A percentile compares a stretch with the other conserved stretches of the same genome.
These are phyloP conservation scores for Acromyrmex heyeri DNA, from an alignment of 1,140 invertebrate species.

Conservation along the genomic window DNA sequence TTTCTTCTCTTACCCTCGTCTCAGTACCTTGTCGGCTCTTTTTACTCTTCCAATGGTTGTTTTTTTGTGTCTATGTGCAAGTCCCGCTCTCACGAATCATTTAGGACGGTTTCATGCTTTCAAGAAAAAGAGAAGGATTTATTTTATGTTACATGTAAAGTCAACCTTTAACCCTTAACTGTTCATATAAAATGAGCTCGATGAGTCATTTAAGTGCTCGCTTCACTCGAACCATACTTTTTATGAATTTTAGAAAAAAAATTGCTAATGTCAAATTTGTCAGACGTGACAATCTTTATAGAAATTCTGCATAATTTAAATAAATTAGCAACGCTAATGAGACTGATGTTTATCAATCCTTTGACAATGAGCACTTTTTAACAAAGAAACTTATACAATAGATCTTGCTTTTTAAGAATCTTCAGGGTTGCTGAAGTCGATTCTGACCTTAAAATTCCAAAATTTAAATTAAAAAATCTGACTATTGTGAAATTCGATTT, in stretches of 20 bases:
- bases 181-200: constrained; percentile 6
- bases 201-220: neutral
- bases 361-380: too few relatives aligned
- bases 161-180: constrained; percentile 20
- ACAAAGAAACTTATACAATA: too few relatives aligned
- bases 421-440: too few relatives aligned
- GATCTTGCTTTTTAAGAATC: too few relatives aligned
- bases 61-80: constrained; percentile 57
- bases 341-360: too few relatives aligned
- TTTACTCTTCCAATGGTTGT: constrained; percentile 10
- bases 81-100: constrained; percentile 51
- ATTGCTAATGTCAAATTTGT: neutral
- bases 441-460: too few relatives aligned
- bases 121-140: neutral
- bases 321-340: neutral
- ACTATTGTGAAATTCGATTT: too few relatives aligned
- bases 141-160: constrained; percentile 18
- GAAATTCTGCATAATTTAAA: neutral
- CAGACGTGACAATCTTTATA: neutral
- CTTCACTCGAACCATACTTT: neutral
- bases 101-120: constrained; percentile 33
- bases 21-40: constrained; percentile 50
- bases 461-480: too few relatives aligned
- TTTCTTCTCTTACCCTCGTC: constrained; percentile 69
- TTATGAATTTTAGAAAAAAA: neutral